Evolutionary conservation across 2,888 invertebrate species (phyloP), one percentile per base, ranked within the genome.

Genomic region (Sesia apiformis): DNA sequence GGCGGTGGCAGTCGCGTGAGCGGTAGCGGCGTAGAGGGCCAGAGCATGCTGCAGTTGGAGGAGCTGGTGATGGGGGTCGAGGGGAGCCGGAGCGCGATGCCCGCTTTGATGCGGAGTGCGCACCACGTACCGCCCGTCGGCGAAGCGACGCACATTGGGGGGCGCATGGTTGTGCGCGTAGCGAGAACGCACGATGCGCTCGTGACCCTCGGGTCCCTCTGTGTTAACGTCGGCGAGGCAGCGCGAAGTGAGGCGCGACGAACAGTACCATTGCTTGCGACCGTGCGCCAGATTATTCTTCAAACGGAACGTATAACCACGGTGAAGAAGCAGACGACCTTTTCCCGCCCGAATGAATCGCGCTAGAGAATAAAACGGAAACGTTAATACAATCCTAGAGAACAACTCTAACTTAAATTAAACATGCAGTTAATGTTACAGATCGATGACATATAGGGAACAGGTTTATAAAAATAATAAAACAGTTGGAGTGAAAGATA

Each of bases 211-310:
- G n/a, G 88, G 87, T 0, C 88, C 88, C 64, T 88, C 89, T 39
- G 89, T 89, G 68, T 88, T 88, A 38, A 89, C 89, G 63, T 89
- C 87, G 58, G 88, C 87, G 51, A 88, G 76, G 67, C 89, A 89
- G 63, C 89, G 86, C 43, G 89, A 88, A 7, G 88, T 89, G 54
- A 88, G 76, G 46, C 89, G 78, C 54, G 88, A 89, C 23, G 89
- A 89, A 66, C 89, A 89, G 67, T 89, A 88, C 89, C 88, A 89
- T 65, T 89, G 88, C 75, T 89, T 90, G 63, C 88, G 81, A 3
- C 89, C 87, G 63, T 88, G 88, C n/a, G 88, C 88, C 74, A 88
- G 66, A 62, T 88, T 87, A 65, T 89, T 90, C 75, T 90, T 89
- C 70, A 89, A 71, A 52, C 88, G 85, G 67, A 89, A 90, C 41